phyloP scores from a whole-genome alignment of 2,797 vertebrate genomes.

The Galagoides demidoff region DNA sequence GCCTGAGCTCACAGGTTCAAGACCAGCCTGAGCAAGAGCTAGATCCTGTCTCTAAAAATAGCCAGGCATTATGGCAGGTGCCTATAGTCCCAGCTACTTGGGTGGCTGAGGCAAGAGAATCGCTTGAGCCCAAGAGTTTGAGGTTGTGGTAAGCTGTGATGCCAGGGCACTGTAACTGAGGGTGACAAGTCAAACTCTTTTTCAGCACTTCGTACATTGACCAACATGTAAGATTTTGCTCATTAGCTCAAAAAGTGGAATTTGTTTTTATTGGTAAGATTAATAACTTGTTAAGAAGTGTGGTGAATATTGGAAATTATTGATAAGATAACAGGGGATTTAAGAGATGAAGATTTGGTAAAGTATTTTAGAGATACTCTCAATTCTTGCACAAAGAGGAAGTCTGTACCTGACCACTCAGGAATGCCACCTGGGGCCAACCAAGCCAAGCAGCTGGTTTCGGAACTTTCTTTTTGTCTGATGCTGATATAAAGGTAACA shows the following conservation, averaged over 20 bases:
- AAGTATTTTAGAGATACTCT: neutral
- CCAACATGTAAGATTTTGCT: neutral
- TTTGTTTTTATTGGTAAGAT: neutral
- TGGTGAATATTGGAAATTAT: neutral
- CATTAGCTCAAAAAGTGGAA: neutral
- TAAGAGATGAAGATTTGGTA: neutral
- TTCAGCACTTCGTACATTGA: neutral
- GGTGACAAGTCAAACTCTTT: no score
- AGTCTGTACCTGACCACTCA: neutral
- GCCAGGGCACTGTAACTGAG: no score
- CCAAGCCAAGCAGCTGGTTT: neutral
- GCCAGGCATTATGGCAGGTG: no score
- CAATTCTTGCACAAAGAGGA: neutral
- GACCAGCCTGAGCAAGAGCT: no score
- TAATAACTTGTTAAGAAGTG: constrained; percentile 2
- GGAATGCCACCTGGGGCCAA: neutral
- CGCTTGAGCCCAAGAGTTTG: no score
- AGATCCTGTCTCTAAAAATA: no score
- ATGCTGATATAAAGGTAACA: neutral
- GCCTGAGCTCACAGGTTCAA: no score
- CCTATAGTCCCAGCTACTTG: no score
- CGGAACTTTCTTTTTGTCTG: neutral
- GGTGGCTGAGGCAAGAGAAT: no score
- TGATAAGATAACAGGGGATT: constrained; percentile 47
- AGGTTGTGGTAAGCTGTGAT: no score